A percentile compares a stretch with the other conserved stretches of the same genome.
phyloP scores from a whole-genome alignment of 2,888 invertebrate genomes.

The Drosophila macrospina region DNA sequence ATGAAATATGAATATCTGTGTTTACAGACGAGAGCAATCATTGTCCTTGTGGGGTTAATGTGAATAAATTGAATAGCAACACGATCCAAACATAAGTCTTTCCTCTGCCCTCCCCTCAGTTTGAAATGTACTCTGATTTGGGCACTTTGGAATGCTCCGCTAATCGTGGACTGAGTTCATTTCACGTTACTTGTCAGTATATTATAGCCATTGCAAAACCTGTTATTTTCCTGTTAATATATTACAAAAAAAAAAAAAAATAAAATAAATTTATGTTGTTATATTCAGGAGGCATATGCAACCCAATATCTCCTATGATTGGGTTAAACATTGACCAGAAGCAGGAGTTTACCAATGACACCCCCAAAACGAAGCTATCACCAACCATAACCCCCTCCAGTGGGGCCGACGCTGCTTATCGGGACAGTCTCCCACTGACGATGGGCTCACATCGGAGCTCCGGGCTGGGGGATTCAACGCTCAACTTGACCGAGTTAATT shows the following conservation, averaged over 20 bases:
- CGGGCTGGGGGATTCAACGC: background rate
- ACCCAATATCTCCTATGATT: background rate
- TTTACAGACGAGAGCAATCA: no score
- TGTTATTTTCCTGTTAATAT: conserved; percentile 17
- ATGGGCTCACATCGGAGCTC: background rate
- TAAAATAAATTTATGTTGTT: conserved; percentile 3
- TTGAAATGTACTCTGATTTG: no score
- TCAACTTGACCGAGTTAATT: conserved; percentile 20
- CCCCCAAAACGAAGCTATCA: background rate
- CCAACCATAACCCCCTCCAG: background rate
- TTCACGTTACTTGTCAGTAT: background rate
- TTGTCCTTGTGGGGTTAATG: background rate
- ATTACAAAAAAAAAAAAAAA: background rate
- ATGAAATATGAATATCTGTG: no score
- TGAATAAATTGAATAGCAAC: conserved; percentile 8
- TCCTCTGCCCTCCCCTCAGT: background rate
- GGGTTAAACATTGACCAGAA: background rate
- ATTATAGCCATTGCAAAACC: conserved; percentile 5
- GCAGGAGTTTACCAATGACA: background rate
- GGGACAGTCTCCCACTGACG: accelerated
- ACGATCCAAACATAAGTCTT: background rate
- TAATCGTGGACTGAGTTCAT: background rate
- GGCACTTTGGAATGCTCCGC: background rate
- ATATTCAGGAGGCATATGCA: background rate
- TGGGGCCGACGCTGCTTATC: background rate